Percentiles rank a stretch among this genome's conserved stretches.
Evolutionary conservation across 2,797 vertebrate genomes (phyloP).

Genomic region (Furcifer pardalis): DNA sequence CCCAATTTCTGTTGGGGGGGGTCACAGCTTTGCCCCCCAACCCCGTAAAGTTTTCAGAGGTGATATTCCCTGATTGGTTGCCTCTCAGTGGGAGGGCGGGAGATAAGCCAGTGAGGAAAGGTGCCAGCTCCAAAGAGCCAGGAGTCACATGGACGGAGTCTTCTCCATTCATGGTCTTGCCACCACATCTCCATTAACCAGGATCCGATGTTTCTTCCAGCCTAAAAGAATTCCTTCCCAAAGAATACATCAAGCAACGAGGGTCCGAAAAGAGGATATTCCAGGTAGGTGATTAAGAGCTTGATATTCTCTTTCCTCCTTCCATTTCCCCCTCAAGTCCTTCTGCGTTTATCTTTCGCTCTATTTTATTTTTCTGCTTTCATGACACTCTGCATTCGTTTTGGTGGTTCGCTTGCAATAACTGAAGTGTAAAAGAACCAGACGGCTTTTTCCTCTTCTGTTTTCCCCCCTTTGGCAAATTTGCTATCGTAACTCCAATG

Average conservation of each 20-base stretch:
- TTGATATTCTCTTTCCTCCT: neutral
- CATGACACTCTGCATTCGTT: neutral
- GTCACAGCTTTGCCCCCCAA: neutral
- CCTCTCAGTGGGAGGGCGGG: neutral
- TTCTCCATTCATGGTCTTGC: neutral
- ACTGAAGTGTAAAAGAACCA: constrained; percentile 42
- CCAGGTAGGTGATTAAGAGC: constrained; percentile 89
- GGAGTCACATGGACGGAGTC: neutral
- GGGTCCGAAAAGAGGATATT: constrained; percentile 97
- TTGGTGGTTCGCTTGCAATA: constrained; percentile 26
- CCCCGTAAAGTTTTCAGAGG: neutral
- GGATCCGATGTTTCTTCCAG: constrained; percentile 68
- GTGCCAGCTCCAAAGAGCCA: neutral
- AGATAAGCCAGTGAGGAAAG: neutral
- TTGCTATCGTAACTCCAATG: constrained; percentile 55
- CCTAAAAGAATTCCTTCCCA: constrained; percentile 97
- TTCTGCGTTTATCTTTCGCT: neutral
- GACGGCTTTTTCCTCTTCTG: constrained; percentile 18
- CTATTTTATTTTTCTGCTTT: neutral
- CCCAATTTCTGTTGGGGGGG: too few relatives aligned
- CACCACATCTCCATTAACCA: neutral
- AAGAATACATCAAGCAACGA: constrained; percentile 98
- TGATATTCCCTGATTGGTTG: neutral
- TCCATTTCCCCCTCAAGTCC: constrained; percentile 7
- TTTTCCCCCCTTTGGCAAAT: constrained; percentile 45